These are phyloP conservation scores for Silurus asotus DNA, from an alignment of 2,113 vertebrate species.

Conservation along the genomic window DNA sequence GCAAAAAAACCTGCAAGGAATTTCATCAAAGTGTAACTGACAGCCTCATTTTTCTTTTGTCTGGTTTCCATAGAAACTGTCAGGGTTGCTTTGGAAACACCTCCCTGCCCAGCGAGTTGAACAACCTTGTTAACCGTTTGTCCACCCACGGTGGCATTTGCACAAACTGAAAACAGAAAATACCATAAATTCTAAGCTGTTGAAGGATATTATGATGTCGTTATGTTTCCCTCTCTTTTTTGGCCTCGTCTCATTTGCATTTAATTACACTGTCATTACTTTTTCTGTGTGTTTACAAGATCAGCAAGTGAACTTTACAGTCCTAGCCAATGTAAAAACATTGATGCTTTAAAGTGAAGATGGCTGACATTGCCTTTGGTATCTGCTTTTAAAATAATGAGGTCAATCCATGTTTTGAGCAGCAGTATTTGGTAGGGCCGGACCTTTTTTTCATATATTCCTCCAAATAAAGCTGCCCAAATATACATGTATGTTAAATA, in stretches of 20 bases:
- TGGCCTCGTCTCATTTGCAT: not conserved
- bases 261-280: not conserved
- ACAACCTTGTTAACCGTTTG: slow-evolving; percentile 66
- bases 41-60: slow-evolving; percentile 64
- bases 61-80: slow-evolving; percentile 66
- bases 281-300: not conserved
- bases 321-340: not conserved
- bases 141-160: slow-evolving; percentile 56
- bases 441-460: not conserved
- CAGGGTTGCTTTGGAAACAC: slow-evolving; percentile 65
- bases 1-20: not conserved
- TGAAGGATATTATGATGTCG: not conserved
- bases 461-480: not conserved
- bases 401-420: not conserved
- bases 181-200: slow-evolving; percentile 3
- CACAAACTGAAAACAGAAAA: slow-evolving; percentile 26
- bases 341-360: not conserved
- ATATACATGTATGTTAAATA: not conserved
- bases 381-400: not conserved
- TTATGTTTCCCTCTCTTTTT: not conserved
- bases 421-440: not conserved
- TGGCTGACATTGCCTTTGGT: not conserved
- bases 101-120: slow-evolving; percentile 66
- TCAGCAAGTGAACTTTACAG: not conserved
- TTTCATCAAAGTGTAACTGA: slow-evolving; percentile 54